Base-by-base conservation (phyloP, 2,888 invertebrate species). In the Sinentomon sp. region DNA sequence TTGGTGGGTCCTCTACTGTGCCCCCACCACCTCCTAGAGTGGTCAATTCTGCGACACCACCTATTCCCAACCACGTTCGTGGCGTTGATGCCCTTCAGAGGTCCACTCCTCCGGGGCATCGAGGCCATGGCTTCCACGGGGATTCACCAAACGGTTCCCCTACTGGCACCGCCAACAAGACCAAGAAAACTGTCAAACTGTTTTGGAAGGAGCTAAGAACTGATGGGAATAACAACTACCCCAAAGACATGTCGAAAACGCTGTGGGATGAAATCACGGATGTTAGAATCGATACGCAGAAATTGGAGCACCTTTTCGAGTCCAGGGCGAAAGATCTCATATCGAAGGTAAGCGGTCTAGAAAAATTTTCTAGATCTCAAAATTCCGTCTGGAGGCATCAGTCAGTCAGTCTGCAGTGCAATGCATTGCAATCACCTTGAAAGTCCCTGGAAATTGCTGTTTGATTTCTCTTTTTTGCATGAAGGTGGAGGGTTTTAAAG, bases 301-400 rank as follows among this genome's bases (percentile, higher is more conserved):
- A 82, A 56, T 56, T 97, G 46, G 89, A 94, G 50, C 83, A 89
- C 56, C 62, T 97, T 37, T 97, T 99, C 55, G 97, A 97, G 56
- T 83, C 83, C 20, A 67, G 85, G 48, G 78, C 83, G 41, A 89
- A 87, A 59, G 97, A 94, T 60, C 61, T 87, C 46, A 67, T 83
- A 47, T 73, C 77, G 41, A 92, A 92, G 78, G 82, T 82, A 57
- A 55, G 61, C 33, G n/a, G n/a, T n/a, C n/a, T n/a, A n/a, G n/a
- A n/a, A n/a, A n/a, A n/a, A n/a, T n/a, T n/a, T n/a, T n/a, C n/a
- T n/a, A n/a, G n/a, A n/a, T n/a, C n/a, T n/a, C n/a, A n/a, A n/a
- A n/a, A n/a, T n/a, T n/a, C n/a, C n/a, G n/a, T n/a, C n/a, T n/a
- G n/a, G n/a, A n/a, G n/a, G n/a, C n/a, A n/a, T n/a, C n/a, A n/a